Conservation (phyloP, 2,888 invertebrate species). For the Latrodectus elegans region DNA sequence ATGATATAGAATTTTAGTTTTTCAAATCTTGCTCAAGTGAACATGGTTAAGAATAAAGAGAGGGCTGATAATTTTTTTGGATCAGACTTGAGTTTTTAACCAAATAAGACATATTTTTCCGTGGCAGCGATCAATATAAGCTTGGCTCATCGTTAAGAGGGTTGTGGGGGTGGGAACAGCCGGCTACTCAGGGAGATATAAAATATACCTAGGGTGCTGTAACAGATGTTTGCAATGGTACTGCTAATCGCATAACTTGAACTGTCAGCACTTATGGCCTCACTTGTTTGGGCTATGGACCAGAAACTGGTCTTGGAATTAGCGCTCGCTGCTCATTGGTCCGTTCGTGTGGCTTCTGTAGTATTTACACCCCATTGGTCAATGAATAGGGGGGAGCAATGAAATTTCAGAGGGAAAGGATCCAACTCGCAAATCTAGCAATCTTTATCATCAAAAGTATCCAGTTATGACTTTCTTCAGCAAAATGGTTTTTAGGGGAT, state of each 20-base stretch:
- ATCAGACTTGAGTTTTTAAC: background rate
- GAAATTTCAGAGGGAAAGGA: conserved; percentile 29
- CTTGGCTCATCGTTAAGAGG: background rate
- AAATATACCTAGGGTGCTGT: conserved; percentile 28
- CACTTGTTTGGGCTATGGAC: conserved; percentile 61
- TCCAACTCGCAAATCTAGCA: conserved; percentile 47
- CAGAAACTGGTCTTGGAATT: conserved; percentile 63
- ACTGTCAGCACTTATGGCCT: conserved; percentile 57
- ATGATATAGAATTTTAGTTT: no score
- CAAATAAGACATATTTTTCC: background rate
- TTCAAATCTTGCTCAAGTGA: no score
- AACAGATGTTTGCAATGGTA: conserved; percentile 62
- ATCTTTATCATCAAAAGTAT: conserved; percentile 50
- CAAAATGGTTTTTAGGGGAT: conserved; percentile 10
- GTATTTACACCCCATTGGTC: conserved; percentile 65
- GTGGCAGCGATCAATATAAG: conserved; percentile 12
- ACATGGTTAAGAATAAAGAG: no score
- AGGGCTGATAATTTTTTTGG: no score
- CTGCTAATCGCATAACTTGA: conserved; percentile 64
- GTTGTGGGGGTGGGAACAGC: background rate
- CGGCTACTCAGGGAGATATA: conserved; percentile 4
- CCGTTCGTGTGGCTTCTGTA: conserved; percentile 65
- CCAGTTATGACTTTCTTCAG: conserved; percentile 39
- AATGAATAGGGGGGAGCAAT: conserved; percentile 51
- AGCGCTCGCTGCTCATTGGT: conserved; percentile 62